These are phyloP conservation scores for Andrena camellia DNA, from an alignment of 2,888 invertebrate species.

Conservation along the genomic window DNA sequence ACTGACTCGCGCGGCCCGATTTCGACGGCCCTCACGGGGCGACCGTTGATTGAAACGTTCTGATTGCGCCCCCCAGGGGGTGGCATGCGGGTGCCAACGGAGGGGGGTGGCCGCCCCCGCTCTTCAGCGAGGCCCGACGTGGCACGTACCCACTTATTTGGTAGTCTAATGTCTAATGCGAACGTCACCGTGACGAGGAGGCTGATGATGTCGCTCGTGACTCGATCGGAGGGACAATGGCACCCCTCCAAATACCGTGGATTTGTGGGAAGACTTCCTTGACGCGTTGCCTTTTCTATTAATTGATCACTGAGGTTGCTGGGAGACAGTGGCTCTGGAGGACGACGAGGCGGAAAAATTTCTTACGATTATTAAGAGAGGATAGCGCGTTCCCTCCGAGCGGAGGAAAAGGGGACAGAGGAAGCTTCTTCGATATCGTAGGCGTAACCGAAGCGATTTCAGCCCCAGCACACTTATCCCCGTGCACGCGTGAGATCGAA, in stretches of 20 bases:
- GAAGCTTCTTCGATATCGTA: not conserved
- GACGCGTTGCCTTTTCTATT: too few species aligned
- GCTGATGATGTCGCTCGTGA: slow-evolving; percentile 69
- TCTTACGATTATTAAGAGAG: not conserved
- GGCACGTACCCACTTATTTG: slow-evolving; percentile 83
- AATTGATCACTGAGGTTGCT: too few species aligned
- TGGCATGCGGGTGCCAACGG: slow-evolving; percentile 78
- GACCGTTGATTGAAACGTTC: slow-evolving; percentile 85
- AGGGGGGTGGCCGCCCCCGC: slow-evolving; percentile 71
- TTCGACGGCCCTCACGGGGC: slow-evolving; percentile 74
- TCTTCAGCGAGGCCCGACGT: slow-evolving; percentile 47
- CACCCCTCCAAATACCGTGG: slow-evolving; percentile 45
- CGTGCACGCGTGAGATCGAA: slow-evolving; percentile 46
- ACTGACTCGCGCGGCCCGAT: slow-evolving; percentile 57
- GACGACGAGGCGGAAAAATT: too few species aligned
- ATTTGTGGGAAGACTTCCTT: slow-evolving; percentile 25
- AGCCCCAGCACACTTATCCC: slow-evolving; percentile 18
- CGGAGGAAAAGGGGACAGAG: not conserved
- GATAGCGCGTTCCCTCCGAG: not conserved
- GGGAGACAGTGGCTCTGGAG: too few species aligned
- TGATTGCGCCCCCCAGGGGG: slow-evolving; percentile 84
- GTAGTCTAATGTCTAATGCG: slow-evolving; percentile 84
- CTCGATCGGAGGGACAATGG: slow-evolving; percentile 53
- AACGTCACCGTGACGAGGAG: slow-evolving; percentile 71
- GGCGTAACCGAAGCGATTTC: slow-evolving; percentile 28